A percentile compares a stretch with the other conserved stretches of the same genome.
Evolutionary conservation across 2,888 invertebrate genomes (phyloP).

Genomic region (Altica lythri): DNA sequence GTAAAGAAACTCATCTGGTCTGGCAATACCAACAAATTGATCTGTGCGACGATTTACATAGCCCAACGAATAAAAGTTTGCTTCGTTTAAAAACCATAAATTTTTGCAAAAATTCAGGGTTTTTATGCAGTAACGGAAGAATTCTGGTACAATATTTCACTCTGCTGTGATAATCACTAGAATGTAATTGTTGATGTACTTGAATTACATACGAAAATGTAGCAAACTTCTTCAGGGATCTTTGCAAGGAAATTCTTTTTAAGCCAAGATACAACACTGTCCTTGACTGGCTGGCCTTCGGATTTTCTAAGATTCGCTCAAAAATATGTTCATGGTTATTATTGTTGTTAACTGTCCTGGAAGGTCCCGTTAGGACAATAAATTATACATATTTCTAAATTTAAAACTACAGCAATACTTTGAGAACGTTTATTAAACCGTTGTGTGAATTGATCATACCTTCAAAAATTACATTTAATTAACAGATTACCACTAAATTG

Average conservation of each 20-base stretch:
- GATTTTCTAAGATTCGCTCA: background rate
- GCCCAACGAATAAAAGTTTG: too few relatives aligned
- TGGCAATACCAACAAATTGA: too few relatives aligned
- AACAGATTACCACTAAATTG: too few relatives aligned
- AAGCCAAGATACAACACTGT: background rate
- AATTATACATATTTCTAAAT: too few relatives aligned
- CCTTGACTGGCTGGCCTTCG: too few relatives aligned
- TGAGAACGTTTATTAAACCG: too few relatives aligned
- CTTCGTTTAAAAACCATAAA: slow-evolving; percentile 4
- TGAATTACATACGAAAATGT: background rate
- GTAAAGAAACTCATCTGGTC: too few relatives aligned
- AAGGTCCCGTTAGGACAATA: background rate
- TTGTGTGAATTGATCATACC: too few relatives aligned
- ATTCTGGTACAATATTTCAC: background rate
- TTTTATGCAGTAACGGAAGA: background rate
- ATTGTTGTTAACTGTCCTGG: slow-evolving; percentile 1
- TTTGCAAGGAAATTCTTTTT: background rate
- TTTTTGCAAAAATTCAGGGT: slow-evolving; percentile 6
- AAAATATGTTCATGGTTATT: slow-evolving; percentile 4
- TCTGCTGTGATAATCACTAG: background rate
- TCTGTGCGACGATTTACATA: too few relatives aligned
- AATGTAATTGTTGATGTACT: background rate
- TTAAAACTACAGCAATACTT: background rate
- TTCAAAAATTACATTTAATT: too few relatives aligned
- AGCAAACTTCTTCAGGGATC: background rate